Conservation (phyloP, 2,113 vertebrate species). For the Takifugu flavidus region DNA sequence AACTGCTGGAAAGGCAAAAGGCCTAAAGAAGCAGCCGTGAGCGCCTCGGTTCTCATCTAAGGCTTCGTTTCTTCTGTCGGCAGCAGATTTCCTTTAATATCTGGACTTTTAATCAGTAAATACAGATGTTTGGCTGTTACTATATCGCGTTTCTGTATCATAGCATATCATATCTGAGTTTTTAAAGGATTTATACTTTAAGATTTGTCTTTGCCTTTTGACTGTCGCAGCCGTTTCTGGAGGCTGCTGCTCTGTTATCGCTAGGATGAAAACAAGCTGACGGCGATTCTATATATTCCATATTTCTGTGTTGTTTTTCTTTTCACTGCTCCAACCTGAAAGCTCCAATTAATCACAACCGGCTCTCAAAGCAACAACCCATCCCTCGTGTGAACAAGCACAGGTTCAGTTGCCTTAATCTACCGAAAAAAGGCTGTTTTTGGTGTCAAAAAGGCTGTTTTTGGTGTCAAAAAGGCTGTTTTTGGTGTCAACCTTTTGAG, state of each 20-base stretch:
- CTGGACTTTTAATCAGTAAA: constrained; percentile 45
- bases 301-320: constrained; percentile 13
- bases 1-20: constrained; percentile 54
- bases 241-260: constrained; percentile 38
- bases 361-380: constrained; percentile 42
- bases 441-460: too few relatives aligned
- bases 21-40: constrained; percentile 23
- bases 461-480: too few relatives aligned
- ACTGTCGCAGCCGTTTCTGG: constrained; percentile 43
- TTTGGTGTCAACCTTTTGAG: not conserved
- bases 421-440: too few relatives aligned
- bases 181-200: constrained; percentile 45
- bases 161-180: constrained; percentile 60
- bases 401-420: constrained; percentile 63
- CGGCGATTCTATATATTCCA: constrained; percentile 30
- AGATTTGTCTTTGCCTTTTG: constrained; percentile 49
- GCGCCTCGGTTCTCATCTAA: constrained; percentile 44
- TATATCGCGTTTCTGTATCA: constrained; percentile 63
- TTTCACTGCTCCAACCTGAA: constrained; percentile 22
- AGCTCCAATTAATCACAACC: constrained; percentile 33
- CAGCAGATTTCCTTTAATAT: constrained; percentile 6
- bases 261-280: constrained; percentile 28
- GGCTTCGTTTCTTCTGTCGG: not conserved
- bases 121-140: constrained; percentile 30
- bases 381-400: constrained; percentile 43